phyloP scores from a whole-genome alignment of 2,113 vertebrate genomes.

The Notarius quadriscutis region DNA sequence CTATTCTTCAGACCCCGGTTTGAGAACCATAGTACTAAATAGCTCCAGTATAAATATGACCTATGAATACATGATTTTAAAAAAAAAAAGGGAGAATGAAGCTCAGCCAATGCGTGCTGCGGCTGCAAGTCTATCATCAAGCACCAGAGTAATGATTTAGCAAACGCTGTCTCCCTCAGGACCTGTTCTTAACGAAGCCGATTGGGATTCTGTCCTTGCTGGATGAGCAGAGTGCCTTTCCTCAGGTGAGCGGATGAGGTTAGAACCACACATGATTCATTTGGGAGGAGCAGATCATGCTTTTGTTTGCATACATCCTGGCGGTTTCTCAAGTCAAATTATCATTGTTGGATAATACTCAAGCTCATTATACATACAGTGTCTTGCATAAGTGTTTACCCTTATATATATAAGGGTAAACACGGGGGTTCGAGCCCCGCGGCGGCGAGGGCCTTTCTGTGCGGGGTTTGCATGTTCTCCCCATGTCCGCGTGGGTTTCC shows the following conservation, averaged over 20 bases:
- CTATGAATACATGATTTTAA: background rate
- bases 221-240: conserved; percentile 79
- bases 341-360: background rate
- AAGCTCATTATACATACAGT: background rate
- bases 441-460: too few species aligned
- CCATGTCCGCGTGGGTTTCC: too few species aligned
- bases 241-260: conserved; percentile 63
- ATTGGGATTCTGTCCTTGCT: conserved; percentile 74
- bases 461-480: too few species aligned
- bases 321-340: background rate
- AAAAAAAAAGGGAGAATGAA: background rate
- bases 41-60: background rate
- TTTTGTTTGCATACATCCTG: conserved; percentile 33
- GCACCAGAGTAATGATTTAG: background rate
- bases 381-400: background rate
- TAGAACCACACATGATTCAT: background rate
- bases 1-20: background rate
- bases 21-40: background rate
- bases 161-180: conserved; percentile 55
- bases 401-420: too few species aligned
- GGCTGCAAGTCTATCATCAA: background rate
- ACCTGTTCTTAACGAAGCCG: conserved; percentile 74
- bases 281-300: conserved; percentile 1
- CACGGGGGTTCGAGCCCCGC: too few species aligned
- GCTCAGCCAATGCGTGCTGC: background rate